These are phyloP conservation scores for Monopterus albus DNA, from an alignment of 2,113 vertebrate species.

Conservation along the genomic window DNA sequence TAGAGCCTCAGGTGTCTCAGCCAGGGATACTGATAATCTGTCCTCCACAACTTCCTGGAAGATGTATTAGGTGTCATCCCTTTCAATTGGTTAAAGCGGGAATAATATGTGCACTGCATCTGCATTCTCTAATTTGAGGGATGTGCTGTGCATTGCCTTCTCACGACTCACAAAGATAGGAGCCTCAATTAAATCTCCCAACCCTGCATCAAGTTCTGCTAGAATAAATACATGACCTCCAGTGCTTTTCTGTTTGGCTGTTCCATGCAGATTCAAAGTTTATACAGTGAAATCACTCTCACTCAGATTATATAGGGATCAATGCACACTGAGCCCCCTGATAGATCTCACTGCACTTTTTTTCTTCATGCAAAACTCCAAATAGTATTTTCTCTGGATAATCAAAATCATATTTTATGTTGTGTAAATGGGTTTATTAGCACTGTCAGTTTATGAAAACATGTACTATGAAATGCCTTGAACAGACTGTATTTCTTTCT, in stretches of 20 bases:
- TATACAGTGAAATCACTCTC: conserved; percentile 33
- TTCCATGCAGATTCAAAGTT: conserved; percentile 10
- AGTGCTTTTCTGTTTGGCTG: conserved; percentile 8
- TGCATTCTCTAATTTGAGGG: conserved; percentile 16
- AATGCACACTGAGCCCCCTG: conserved; percentile 25
- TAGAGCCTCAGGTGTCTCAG: conserved; percentile 22
- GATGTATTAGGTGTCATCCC: background rate
- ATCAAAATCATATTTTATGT: conserved; percentile 26
- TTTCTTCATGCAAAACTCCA: conserved; percentile 14
- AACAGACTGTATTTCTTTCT: background rate
- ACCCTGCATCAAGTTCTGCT: conserved; percentile 26
- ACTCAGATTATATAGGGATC: conserved; percentile 45
- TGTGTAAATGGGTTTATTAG: conserved; percentile 23
- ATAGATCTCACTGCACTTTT: conserved; percentile 23
- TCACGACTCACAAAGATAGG: background rate
- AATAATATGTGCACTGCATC: conserved; percentile 27
- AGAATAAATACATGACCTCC: conserved; percentile 14
- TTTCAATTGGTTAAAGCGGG: conserved; percentile 36
- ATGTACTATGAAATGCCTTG: conserved; percentile 7
- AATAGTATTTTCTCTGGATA: conserved; percentile 25
- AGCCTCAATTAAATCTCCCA: conserved; percentile 20
- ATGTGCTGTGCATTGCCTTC: background rate
- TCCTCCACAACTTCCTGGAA: conserved; percentile 12
- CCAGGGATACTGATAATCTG: conserved; percentile 17
- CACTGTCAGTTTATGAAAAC: conserved; percentile 23